Evolutionary conservation across 2,113 vertebrate genomes (phyloP).

Genomic region (Hoplias malabaricus): DNA sequence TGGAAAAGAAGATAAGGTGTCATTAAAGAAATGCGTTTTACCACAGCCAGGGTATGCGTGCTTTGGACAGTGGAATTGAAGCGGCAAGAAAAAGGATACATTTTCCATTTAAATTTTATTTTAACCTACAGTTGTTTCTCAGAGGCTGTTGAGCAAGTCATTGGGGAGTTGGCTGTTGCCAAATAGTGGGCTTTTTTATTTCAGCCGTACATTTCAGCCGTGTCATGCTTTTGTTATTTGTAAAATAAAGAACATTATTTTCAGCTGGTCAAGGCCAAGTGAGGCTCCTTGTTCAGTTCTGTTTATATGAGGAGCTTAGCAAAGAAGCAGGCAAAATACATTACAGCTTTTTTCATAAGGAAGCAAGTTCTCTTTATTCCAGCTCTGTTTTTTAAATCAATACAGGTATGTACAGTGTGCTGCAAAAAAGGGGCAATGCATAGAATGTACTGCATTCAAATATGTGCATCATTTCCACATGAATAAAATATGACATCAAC

Average conservation of each 20-base stretch:
- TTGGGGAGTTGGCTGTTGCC: neutral
- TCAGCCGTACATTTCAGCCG: neutral
- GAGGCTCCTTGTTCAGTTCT: neutral
- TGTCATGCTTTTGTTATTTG: neutral
- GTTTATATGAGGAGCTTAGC: neutral
- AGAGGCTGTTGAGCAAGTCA: neutral
- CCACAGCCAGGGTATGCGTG: neutral
- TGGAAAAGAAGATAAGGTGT: neutral
- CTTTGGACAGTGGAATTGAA: neutral
- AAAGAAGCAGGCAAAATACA: neutral
- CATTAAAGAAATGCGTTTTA: neutral
- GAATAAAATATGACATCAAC: too few species aligned
- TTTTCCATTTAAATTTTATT: neutral
- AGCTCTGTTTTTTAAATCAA: neutral
- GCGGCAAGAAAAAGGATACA: neutral
- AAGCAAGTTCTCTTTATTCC: neutral
- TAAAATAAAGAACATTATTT: constrained; percentile 4
- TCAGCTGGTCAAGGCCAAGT: neutral
- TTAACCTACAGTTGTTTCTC: neutral
- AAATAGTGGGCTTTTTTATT: neutral
- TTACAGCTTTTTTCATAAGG: neutral
- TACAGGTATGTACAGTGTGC: too few species aligned
- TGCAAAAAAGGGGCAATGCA: too few species aligned
- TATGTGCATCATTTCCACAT: too few species aligned
- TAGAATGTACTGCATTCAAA: too few species aligned